phyloP scores from a whole-genome alignment of 2,888 invertebrate genomes.

The Megastigmus dorsalis region DNA sequence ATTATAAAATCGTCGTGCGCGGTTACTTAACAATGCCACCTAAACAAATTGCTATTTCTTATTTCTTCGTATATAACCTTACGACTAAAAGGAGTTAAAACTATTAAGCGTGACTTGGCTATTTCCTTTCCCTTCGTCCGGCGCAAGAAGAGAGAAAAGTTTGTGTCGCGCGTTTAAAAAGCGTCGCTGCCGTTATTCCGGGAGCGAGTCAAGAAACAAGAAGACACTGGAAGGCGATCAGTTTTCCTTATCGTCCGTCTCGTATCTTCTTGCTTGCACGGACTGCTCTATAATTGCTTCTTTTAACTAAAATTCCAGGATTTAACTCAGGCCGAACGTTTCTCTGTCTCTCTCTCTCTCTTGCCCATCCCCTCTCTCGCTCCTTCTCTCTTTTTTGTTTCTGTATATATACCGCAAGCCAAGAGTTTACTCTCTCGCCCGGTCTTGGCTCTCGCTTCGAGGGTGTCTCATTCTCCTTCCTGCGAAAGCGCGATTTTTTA shows the following conservation, averaged over 20 bases:
- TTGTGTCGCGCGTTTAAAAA: slow-evolving; percentile 18
- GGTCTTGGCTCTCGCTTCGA: background rate
- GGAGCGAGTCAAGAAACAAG: slow-evolving; percentile 20
- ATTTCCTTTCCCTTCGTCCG: background rate
- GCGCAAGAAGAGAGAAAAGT: background rate
- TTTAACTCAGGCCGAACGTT: slow-evolving; percentile 62
- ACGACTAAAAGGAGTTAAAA: background rate
- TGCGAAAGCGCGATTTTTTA: slow-evolving; percentile 66
- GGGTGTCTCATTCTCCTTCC: slow-evolving; percentile 30
- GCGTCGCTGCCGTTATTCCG: background rate
- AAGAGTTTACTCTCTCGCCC: slow-evolving; percentile 32
- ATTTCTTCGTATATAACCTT: too few species aligned
- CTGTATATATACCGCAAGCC: slow-evolving; percentile 20
- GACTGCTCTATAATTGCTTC: slow-evolving; percentile 70
- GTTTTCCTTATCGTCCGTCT: slow-evolving; percentile 67
- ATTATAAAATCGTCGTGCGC: too few species aligned
- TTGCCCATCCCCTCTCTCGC: slow-evolving; percentile 10
- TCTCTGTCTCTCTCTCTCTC: slow-evolving; percentile 8
- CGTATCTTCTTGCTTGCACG: slow-evolving; percentile 65
- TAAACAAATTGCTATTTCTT: too few species aligned
- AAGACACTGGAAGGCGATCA: slow-evolving; percentile 59
- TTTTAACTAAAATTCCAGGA: slow-evolving; percentile 72
- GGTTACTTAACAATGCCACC: too few species aligned
- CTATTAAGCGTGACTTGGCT: too few species aligned
- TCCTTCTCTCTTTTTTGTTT: slow-evolving; percentile 36